Percentiles rank a stretch among this genome's conserved stretches.
Evolutionary conservation across 2,888 invertebrate genomes (phyloP).

Genomic region (Megaustenia siamemsis): DNA sequence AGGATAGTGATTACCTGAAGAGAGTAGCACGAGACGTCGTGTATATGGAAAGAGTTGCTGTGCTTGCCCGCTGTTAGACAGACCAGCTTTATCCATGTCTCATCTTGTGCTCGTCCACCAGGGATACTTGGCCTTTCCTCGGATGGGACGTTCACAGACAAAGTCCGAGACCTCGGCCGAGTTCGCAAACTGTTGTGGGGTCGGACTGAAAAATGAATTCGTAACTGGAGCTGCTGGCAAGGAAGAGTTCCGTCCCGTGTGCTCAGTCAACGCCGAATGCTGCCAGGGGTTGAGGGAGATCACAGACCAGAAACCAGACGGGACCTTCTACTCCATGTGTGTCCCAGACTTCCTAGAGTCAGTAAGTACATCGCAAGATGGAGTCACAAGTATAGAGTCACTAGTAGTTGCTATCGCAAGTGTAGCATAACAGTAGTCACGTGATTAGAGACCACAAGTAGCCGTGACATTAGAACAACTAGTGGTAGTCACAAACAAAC

Average conservation of each 20-base stretch:
- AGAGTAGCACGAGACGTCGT: too few relatives aligned
- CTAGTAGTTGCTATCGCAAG: too few relatives aligned
- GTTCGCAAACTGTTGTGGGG: constrained; percentile 48
- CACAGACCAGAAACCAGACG: constrained; percentile 54
- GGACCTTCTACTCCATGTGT: constrained; percentile 57
- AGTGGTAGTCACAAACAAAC: too few relatives aligned
- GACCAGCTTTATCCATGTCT: too few relatives aligned
- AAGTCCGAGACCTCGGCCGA: constrained; percentile 40
- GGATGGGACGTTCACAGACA: constrained; percentile 56
- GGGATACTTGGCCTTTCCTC: constrained; percentile 58
- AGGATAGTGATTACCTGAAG: too few relatives aligned
- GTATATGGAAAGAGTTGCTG: too few relatives aligned
- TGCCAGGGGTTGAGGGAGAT: constrained; percentile 54
- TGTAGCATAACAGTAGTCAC: too few relatives aligned
- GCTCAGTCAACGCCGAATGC: constrained; percentile 47
- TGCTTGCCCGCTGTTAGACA: too few relatives aligned
- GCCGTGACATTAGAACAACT: too few relatives aligned
- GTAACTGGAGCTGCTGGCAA: constrained; percentile 53
- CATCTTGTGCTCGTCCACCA: background rate
- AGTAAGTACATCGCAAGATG: too few relatives aligned
- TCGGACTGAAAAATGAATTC: constrained; percentile 58
- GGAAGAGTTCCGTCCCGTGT: constrained; percentile 49
- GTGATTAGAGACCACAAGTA: too few relatives aligned
- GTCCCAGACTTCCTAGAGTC: constrained; percentile 49
- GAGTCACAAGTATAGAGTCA: too few relatives aligned